phyloP scores from a whole-genome alignment of 2,113 vertebrate species.

The Capreolus pygargus region DNA sequence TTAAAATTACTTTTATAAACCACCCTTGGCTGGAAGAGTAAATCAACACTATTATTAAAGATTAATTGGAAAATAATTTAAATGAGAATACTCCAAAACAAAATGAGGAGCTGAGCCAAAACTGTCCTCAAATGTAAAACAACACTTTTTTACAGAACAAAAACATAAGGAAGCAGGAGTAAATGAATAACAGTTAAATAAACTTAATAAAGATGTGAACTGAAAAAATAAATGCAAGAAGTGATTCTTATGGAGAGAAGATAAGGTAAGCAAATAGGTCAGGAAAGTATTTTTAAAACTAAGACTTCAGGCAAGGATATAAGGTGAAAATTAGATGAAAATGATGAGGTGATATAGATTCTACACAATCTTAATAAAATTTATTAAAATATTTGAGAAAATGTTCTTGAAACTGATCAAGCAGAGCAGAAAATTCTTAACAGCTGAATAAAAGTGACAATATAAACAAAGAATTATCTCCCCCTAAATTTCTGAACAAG shows the following conservation, averaged over 20 bases:
- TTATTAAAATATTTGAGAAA: slow-evolving; percentile 4
- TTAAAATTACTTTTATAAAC: slow-evolving; percentile 11
- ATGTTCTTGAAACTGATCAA: not conserved
- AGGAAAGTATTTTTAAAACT: not conserved
- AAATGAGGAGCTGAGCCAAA: not conserved
- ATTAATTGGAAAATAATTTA: slow-evolving; percentile 43
- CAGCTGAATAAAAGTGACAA: not conserved
- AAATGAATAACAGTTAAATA: not conserved
- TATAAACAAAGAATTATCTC: not conserved
- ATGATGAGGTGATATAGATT: not conserved
- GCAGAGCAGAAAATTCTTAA: not conserved
- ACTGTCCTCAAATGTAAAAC: not conserved
- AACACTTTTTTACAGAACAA: not conserved
- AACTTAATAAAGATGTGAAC: not conserved
- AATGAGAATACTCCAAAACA: not conserved
- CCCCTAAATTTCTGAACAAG: not conserved
- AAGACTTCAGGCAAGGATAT: not conserved
- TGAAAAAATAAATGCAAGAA: not conserved
- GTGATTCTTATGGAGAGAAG: not conserved
- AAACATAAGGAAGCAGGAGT: not conserved
- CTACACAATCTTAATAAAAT: not conserved
- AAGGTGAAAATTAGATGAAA: not conserved
- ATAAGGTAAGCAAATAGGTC: not conserved
- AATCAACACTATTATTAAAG: not conserved
- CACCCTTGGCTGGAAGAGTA: not conserved